Conservation (phyloP, 23 tunicate genomes). For the Trididemnum nubilum region DNA sequence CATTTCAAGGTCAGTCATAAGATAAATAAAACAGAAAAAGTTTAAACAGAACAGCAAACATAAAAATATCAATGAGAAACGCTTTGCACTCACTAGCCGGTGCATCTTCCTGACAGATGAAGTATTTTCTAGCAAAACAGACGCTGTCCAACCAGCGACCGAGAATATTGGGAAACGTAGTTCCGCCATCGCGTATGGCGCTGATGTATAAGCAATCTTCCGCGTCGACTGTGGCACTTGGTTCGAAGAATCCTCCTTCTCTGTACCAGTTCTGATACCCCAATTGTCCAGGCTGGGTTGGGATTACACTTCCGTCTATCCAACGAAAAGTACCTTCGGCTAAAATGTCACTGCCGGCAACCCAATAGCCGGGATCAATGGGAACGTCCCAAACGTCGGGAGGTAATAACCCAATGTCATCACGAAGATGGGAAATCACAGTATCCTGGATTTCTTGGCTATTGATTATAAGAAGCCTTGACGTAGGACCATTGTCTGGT, state of each 20-base stretch:
- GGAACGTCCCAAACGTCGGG: slow-evolving; percentile 10
- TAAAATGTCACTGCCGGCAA: slow-evolving; percentile 45
- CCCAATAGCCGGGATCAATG: slow-evolving; percentile 54
- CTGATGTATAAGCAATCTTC: slow-evolving; percentile 46
- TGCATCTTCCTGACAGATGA: slow-evolving; percentile 15
- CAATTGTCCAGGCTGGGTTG: background rate
- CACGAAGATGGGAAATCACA: slow-evolving; percentile 1
- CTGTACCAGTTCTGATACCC: slow-evolving; percentile 57
- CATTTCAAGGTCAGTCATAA: no score
- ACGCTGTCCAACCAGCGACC: slow-evolving; percentile 45
- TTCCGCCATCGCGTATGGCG: background rate
- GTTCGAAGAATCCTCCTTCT: slow-evolving; percentile 16
- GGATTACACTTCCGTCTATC: slow-evolving; percentile 17
- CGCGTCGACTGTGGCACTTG: background rate
- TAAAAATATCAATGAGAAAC: no score
- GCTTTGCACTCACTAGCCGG: no score
- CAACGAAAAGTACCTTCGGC: slow-evolving; percentile 37
- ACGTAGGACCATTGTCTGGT: no score
- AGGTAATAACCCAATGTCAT: slow-evolving; percentile 33
- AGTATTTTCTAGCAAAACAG: slow-evolving; percentile 32
- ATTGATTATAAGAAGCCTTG: background rate
- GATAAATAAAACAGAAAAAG: no score
- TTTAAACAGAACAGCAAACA: no score
- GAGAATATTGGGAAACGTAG: background rate
- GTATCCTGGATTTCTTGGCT: slow-evolving; percentile 9